Percentiles rank a stretch among this genome's conserved stretches.
phyloP scores from a whole-genome alignment of 2,797 vertebrate genomes.

The Darevskia nairensis region DNA sequence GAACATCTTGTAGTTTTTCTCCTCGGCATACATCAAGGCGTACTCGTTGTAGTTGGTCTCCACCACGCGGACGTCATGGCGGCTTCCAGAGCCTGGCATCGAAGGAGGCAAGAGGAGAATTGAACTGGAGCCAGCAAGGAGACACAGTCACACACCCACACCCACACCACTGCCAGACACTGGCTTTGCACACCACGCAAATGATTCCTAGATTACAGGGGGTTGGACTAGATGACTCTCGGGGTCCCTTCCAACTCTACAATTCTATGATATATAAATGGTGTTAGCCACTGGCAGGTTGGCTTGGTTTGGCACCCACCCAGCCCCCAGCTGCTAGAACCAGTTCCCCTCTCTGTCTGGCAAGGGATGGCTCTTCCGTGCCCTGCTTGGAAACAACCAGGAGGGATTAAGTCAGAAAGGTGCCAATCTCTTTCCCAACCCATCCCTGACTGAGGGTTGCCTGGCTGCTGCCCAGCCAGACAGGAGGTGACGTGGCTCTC shows the following conservation, averaged over 20 bases:
- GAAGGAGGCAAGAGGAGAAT: accelerated
- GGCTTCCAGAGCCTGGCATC: conserved; percentile 79
- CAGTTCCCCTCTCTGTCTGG: too few species aligned
- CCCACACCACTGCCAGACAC: too few species aligned
- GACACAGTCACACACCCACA: too few species aligned
- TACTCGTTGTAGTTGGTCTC: conserved; percentile 86
- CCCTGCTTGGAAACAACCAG: neutral
- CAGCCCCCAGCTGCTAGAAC: neutral
- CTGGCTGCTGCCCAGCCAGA: neutral
- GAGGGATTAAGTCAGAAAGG: neutral
- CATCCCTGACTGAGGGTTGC: neutral
- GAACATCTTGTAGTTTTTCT: conserved; percentile 66
- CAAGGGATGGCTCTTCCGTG: neutral
- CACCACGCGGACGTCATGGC: conserved; percentile 78
- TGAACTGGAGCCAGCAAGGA: neutral
- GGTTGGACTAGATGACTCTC: too few species aligned
- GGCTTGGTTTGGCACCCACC: too few species aligned
- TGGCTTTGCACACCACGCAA: too few species aligned
- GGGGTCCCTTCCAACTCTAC: too few species aligned
- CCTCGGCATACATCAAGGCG: conserved; percentile 76
- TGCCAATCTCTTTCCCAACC: neutral
- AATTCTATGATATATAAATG: too few species aligned
- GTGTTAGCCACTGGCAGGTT: neutral
- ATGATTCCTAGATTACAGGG: too few species aligned
- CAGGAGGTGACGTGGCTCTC: neutral